Evolutionary conservation across 2,797 vertebrate genomes (phyloP).

Genomic region (Allobates femoralis): DNA sequence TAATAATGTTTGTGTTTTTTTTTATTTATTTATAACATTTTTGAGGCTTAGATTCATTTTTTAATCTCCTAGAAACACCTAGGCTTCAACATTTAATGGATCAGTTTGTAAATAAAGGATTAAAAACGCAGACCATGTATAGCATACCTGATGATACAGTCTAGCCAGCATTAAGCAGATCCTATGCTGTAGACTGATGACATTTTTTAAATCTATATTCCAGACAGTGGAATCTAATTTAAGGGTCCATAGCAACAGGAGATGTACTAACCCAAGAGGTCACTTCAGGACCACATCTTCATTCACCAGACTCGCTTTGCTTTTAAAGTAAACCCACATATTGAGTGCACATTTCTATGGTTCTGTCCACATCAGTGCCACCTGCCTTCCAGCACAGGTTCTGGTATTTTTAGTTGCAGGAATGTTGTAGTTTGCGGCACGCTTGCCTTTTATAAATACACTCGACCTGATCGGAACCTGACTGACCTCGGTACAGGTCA

Average conservation of each 20-base stretch:
- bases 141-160: background rate
- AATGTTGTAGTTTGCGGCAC: background rate
- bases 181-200: background rate
- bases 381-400: background rate
- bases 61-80: too few relatives aligned
- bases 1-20: too few relatives aligned
- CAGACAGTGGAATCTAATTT: background rate
- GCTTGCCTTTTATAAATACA: background rate
- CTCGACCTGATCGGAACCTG: background rate
- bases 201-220: background rate
- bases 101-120: background rate
- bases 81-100: background rate
- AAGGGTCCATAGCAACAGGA: background rate
- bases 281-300: background rate
- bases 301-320: background rate
- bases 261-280: slow-evolving; percentile 12
- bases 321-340: background rate
- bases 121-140: background rate
- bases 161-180: background rate
- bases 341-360: too few relatives aligned
- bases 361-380: background rate
- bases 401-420: background rate
- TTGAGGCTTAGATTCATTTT: too few relatives aligned
- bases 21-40: too few relatives aligned
- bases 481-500: too few relatives aligned